These are phyloP conservation scores for Turnix velox DNA, from an alignment of 2,113 vertebrate genomes.

Conservation along the genomic window DNA sequence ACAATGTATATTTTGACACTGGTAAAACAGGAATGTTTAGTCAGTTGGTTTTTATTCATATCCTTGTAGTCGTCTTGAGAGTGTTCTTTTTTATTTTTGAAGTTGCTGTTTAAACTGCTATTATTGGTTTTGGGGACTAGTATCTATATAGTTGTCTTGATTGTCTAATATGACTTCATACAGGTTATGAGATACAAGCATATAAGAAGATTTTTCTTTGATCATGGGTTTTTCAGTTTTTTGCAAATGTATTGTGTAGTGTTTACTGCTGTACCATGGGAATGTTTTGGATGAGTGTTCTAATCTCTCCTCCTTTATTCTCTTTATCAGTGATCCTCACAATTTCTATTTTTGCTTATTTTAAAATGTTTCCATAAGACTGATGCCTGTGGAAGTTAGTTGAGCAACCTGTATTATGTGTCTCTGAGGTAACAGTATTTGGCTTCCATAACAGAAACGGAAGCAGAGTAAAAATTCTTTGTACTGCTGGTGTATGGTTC, in stretches of 20 bases:
- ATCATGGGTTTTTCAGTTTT: not conserved
- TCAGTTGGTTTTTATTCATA: not conserved
- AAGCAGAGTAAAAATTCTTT: not conserved
- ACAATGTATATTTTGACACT: not conserved
- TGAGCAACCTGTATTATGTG: not conserved
- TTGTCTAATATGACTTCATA: not conserved
- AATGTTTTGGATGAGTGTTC: not conserved
- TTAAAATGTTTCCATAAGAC: not conserved
- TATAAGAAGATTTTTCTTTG: not conserved
- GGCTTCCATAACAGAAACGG: not conserved
- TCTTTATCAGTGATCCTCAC: not conserved
- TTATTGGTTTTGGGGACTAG: not conserved
- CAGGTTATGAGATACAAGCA: not conserved
- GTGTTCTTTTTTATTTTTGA: not conserved
- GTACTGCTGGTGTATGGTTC: not conserved
- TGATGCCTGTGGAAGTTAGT: not conserved
- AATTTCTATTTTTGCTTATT: not conserved
- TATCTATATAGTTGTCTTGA: not conserved
- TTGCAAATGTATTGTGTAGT: not conserved
- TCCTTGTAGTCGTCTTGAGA: not conserved
- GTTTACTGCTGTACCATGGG: accelerated
- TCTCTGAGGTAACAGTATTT: not conserved
- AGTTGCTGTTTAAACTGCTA: not conserved
- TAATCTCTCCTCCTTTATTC: not conserved
- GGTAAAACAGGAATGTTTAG: not conserved